These are phyloP conservation scores for Caenorhabditis latens DNA, from an alignment of 1,140 invertebrate species.

Conservation along the genomic window DNA sequence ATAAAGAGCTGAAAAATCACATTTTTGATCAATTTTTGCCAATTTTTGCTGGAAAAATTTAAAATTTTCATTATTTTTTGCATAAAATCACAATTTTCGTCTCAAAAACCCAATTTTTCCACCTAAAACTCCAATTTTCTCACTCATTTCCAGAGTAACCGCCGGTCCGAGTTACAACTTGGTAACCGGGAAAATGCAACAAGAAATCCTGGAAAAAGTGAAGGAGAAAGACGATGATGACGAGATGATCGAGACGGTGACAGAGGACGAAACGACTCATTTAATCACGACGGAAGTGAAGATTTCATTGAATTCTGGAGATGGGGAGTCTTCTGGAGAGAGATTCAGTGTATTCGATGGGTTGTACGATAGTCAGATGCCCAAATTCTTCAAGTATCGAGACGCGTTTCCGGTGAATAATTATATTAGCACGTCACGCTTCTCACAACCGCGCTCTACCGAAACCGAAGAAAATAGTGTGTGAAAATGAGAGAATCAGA, in stretches of 20 bases:
- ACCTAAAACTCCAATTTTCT: no score
- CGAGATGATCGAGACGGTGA: background rate
- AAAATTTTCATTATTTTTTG: no score
- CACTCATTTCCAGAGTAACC: background rate
- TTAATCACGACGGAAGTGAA: background rate
- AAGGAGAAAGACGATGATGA: constrained; percentile 37
- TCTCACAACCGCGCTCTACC: no score
- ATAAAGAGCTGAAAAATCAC: no score
- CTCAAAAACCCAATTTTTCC: background rate
- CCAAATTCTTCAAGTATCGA: constrained; percentile 27
- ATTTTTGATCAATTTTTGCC: no score
- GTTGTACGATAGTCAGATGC: constrained; percentile 22
- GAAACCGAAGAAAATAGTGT: no score
- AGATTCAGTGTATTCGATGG: background rate
- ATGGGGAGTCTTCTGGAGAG: background rate
- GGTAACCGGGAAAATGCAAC: constrained; percentile 3
- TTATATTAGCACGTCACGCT: no score
- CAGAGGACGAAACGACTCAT: constrained; percentile 9
- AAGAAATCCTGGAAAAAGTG: background rate
- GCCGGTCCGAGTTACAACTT: constrained; percentile 1
- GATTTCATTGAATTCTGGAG: constrained; percentile 25
- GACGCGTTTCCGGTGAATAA: background rate
- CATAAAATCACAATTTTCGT: background rate
- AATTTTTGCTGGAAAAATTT: no score
- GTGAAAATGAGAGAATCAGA: no score